phyloP scores from a whole-genome alignment of 2,797 vertebrate genomes.

The Chiroxiphia lanceolata region DNA sequence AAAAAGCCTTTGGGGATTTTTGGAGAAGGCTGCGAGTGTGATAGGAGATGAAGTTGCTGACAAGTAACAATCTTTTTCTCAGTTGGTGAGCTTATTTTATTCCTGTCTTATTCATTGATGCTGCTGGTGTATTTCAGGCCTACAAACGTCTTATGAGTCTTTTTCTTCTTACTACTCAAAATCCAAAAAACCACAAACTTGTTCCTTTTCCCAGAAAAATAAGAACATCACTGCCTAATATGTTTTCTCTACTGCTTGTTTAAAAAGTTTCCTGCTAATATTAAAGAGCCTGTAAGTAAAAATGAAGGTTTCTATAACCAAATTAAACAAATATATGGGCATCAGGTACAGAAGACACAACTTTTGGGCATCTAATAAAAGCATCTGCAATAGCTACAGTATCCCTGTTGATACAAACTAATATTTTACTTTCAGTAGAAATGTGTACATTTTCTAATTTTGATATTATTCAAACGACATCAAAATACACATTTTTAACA shows the following conservation, averaged over 20 bases:
- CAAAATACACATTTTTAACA: constrained; percentile 3
- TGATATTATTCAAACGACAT: neutral
- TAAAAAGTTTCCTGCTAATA: neutral
- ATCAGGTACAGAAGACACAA: neutral
- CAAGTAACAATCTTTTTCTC: constrained; percentile 10
- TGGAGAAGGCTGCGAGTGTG: neutral
- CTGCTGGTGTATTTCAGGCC: neutral
- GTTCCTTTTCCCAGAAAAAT: neutral
- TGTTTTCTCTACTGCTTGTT: neutral
- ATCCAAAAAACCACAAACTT: rapidly evolving
- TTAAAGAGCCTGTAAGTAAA: neutral
- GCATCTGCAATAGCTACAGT: neutral
- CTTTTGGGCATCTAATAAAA: neutral
- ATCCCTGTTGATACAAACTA: neutral
- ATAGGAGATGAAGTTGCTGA: neutral
- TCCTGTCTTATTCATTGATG: neutral
- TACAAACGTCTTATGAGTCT: neutral
- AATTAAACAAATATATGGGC: neutral
- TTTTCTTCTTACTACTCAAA: neutral
- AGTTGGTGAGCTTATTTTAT: neutral
- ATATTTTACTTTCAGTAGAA: neutral
- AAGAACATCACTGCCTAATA: neutral
- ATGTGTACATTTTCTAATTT: neutral
- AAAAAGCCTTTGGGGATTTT: neutral
- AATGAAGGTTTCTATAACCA: neutral